Base-by-base conservation (phyloP, 2,797 vertebrate genomes). In the Sparus aurata region DNA sequence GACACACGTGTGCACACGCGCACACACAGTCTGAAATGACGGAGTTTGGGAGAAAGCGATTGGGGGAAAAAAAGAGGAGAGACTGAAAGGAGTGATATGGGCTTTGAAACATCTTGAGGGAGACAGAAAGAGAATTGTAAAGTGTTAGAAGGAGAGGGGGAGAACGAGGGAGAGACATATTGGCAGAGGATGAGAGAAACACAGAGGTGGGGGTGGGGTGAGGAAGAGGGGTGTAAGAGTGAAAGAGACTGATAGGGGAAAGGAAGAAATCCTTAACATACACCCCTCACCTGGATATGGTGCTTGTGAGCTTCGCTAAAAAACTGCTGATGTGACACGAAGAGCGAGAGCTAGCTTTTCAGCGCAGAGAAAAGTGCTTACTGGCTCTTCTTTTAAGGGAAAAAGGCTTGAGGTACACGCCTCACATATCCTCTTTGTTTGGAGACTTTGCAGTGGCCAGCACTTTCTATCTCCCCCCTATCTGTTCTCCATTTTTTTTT, bases 401-500 rank as follows among this genome's bases (percentile, higher is more conserved):
- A 92, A 94, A 95, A 91, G 93, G 94, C 94, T 95, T 92, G 92
- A 95, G 93, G 94, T 95, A 94, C 92, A 91, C 87, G 92, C 93
- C 92, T 92, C 93, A 94, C 92, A 93, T 92, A 93, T 94, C 93
- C 93, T 94, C 93, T 95, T 95, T 96, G 95, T 95, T 94, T 95
- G 94, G 91, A 95, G 94, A 95, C 93, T 95, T 95, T 96, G 95
- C 95, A 96, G 92, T 85, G 92, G 93, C 91, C 93, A 95, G 95
- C 95, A 96, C 90, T 96, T 96, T 96, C 91, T 92, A 92, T 93
- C 87, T 89, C 86, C 87, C 87, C 84, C 84, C 89, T 92, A 93
- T 94, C 93, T 94, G 85, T 92, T 94, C 90, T 92, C 88, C 83
- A 43, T 90, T 89, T 88, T 85, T 87, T 87, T 89, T 87, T 79